Evolutionary conservation across 2,888 invertebrate genomes (phyloP), one percentile per base, ranked within the genome.

Genomic region (Calliopum simillimum): DNA sequence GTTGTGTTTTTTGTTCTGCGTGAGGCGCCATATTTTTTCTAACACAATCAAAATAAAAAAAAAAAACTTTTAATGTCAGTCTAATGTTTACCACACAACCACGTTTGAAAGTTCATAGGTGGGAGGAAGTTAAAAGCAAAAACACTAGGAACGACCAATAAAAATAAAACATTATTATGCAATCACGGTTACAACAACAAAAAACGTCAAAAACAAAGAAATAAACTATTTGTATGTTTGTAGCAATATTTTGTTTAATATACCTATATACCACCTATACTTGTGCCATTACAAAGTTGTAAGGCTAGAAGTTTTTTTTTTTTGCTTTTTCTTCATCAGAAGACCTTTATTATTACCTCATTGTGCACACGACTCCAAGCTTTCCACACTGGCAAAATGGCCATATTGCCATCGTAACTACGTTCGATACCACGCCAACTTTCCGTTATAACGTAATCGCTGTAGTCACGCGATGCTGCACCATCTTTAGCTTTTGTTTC

Each of bases 391-490:
- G 93, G 93, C 70, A 94, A 87, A 73, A 94, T 92, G 70, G 91
- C 90, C 62, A 92, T 91, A 78, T 91, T 89, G 43, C 91, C 90
- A 72, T 84, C 83, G 75, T 85, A 84, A 81, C 82, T 82, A 73
- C 84, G 89, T 86, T 93, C 94, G 70, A 94, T 92, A 78, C 93
- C 92, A 81, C 94, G 88, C 93, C 93, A 91, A 80, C 92, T 85
- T 85, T 94, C 94, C 49, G 93, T 92, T 79, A 94, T 89, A 82
- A 92, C 91, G 89, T 93, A 94, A 85, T 86, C 82, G 81, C 81
- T 80, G 80, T 82, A 85, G 84, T 85, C 86, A 86, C 85, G 86
- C 86, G 79, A 89, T 88, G 41, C 87, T 86, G 63, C 23, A 80
- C 83, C 82, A 84, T 81, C 80, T 82, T 79, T 71, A 68, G 66